A percentile compares a stretch with the other conserved stretches of the same genome.
phyloP scores from a whole-genome alignment of 2,113 vertebrate species.

The Lathamus discolor region DNA sequence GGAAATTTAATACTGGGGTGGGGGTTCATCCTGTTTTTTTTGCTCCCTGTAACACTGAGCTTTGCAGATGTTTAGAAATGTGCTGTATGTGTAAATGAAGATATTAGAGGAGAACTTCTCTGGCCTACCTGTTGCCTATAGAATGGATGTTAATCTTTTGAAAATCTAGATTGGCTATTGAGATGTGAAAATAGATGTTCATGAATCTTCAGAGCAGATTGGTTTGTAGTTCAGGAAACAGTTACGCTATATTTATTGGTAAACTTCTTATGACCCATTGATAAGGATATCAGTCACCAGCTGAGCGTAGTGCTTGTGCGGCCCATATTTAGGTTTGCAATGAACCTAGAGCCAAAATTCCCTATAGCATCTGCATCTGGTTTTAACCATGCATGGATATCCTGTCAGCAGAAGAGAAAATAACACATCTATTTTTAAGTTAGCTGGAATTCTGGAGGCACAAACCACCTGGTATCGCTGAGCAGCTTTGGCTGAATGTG shows the following conservation, averaged over 20 bases:
- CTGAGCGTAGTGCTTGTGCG: not conserved
- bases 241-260: not conserved
- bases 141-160: not conserved
- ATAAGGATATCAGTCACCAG: not conserved
- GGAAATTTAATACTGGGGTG: not conserved
- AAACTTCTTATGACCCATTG: not conserved
- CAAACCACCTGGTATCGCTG: conserved; percentile 26
- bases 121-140: not conserved
- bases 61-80: not conserved
- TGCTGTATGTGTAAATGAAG: not conserved
- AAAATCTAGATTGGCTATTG: not conserved
- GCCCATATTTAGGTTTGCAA: conserved; percentile 63
- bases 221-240: not conserved
- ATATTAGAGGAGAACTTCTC: not conserved
- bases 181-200: not conserved
- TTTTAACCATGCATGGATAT: conserved; percentile 80
- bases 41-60: not conserved
- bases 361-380: conserved; percentile 38
- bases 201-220: not conserved
- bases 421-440: conserved; percentile 91
- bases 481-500: not conserved
- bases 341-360: conserved; percentile 73
- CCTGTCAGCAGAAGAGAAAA: conserved; percentile 84
- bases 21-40: not conserved
- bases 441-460: conserved; percentile 75